phyloP scores from a whole-genome alignment of 2,797 vertebrate genomes.

The Neosilurus hyrtlii region DNA sequence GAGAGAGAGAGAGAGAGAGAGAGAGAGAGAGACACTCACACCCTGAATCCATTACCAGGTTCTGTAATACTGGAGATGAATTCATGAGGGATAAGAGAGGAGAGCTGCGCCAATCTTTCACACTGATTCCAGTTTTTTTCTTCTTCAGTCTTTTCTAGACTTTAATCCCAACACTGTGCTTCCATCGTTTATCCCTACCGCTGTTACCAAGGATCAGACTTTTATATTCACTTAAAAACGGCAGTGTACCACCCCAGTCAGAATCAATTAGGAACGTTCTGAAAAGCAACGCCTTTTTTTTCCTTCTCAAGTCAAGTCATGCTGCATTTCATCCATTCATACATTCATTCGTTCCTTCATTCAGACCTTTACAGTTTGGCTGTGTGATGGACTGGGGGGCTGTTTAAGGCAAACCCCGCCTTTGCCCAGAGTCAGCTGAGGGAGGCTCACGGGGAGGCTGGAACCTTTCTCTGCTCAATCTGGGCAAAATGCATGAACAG shows the following conservation, averaged over 20 bases:
- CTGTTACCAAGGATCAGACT: background rate
- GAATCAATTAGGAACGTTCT: background rate
- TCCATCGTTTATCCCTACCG: background rate
- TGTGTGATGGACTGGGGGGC: no score
- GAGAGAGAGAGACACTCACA: constrained; percentile 60
- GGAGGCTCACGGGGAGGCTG: no score
- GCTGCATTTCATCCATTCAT: no score
- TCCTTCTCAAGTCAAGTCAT: background rate
- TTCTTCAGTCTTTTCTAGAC: background rate
- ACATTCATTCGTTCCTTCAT: no score
- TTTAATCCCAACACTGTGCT: background rate
- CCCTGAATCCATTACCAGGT: constrained; percentile 5
- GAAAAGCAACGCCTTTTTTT: background rate
- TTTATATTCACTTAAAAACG: background rate
- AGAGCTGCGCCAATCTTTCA: background rate
- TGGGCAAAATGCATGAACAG: no score
- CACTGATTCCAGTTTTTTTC: background rate
- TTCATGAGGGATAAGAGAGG: background rate
- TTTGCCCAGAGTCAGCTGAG: no score
- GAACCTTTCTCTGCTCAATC: no score
- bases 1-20: background rate
- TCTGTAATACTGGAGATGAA: constrained; percentile 12
- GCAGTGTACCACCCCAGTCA: background rate
- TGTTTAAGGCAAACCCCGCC: no score
- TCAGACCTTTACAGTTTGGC: no score